Conservation (phyloP, 2,888 invertebrate genomes). For the Euclidia mi region DNA sequence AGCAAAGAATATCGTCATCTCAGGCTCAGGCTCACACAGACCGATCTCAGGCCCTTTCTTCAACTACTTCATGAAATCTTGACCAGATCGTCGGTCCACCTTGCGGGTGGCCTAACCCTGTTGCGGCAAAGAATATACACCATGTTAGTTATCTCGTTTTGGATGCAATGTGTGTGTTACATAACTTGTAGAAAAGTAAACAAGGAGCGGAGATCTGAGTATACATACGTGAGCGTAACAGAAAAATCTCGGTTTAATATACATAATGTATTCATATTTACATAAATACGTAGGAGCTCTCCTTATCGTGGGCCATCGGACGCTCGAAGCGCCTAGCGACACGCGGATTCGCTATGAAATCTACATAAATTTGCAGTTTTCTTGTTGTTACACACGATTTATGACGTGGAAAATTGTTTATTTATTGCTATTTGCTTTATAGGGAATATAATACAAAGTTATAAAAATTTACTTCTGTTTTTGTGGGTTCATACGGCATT, state of each 20-base stretch:
- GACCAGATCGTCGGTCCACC: too few relatives aligned
- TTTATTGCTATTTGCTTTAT: constrained; percentile 74
- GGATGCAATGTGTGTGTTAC: too few relatives aligned
- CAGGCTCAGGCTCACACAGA: too few relatives aligned
- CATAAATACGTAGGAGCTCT: constrained; percentile 70
- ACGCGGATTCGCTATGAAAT: constrained; percentile 76
- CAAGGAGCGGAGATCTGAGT: constrained; percentile 37
- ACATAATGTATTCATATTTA: constrained; percentile 70
- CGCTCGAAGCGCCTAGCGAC: constrained; percentile 65
- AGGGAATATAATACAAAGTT: constrained; percentile 45
- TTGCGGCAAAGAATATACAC: too few relatives aligned
- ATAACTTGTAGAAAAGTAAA: constrained; percentile 29
- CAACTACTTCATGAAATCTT: too few relatives aligned
- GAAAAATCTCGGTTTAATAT: constrained; percentile 71
- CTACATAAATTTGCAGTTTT: constrained; percentile 87
- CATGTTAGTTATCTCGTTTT: too few relatives aligned
- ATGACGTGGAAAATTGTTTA: constrained; percentile 83
- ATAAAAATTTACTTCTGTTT: constrained; percentile 38
- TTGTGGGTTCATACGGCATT: constrained; percentile 31
- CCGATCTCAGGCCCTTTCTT: too few relatives aligned
- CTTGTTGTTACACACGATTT: constrained; percentile 80
- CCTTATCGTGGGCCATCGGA: constrained; percentile 66
- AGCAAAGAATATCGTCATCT: too few relatives aligned
- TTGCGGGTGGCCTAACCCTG: too few relatives aligned
- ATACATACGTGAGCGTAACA: constrained; percentile 59